Conservation (phyloP, 2,113 vertebrate species). For the Scophthalmus maximus region DNA sequence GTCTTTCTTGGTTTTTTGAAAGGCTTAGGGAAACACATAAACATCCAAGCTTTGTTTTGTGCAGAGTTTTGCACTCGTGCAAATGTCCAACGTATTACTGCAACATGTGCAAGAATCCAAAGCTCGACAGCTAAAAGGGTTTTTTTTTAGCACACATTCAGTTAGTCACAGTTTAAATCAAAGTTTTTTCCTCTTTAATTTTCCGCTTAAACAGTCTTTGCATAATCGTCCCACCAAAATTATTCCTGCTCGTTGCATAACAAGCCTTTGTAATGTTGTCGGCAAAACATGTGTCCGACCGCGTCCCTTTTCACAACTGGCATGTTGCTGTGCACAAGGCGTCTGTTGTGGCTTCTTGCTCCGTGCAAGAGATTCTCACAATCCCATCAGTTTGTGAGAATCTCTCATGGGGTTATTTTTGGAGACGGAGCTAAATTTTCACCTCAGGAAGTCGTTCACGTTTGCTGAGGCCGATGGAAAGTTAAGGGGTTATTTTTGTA, state of each 20-base stretch:
- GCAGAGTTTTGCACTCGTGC: too few species aligned
- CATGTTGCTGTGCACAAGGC: background rate
- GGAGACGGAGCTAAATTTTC: slow-evolving; percentile 26
- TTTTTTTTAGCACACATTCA: too few species aligned
- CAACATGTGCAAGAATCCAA: too few species aligned
- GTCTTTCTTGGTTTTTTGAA: too few species aligned
- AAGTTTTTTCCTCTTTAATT: background rate
- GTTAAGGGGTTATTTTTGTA: slow-evolving; percentile 29
- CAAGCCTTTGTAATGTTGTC: slow-evolving; percentile 1
- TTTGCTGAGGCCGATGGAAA: slow-evolving; percentile 48
- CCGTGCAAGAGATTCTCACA: too few species aligned
- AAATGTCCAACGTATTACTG: too few species aligned
- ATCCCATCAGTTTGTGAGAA: slow-evolving; percentile 17
- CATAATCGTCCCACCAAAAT: background rate
- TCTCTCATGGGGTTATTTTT: slow-evolving; percentile 72
- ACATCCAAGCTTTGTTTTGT: too few species aligned
- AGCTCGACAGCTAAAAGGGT: too few species aligned
- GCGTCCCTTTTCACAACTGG: slow-evolving; percentile 35
- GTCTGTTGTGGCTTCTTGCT: slow-evolving; percentile 4
- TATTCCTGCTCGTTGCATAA: background rate
- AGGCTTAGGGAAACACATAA: too few species aligned
- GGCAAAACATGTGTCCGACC: background rate
- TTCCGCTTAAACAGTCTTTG: background rate
- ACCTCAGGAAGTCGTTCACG: slow-evolving; percentile 45
- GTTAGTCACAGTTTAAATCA: too few species aligned